Evolutionary conservation across 2,888 invertebrate species (phyloP), one percentile per base, ranked within the genome.

Genomic region (Drosophila anceps): DNA sequence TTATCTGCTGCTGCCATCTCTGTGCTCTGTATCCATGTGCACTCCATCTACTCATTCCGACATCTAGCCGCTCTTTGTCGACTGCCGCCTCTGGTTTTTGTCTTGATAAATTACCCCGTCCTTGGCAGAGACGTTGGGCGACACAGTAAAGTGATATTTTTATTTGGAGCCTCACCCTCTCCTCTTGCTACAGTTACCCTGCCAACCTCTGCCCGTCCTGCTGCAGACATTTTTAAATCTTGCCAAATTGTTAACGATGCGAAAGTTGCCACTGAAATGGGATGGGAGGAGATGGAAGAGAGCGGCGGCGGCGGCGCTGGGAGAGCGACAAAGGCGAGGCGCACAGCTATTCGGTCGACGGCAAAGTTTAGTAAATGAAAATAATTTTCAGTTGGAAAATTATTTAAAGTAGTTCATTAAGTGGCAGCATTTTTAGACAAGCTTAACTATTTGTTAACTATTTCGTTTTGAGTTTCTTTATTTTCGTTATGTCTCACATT

Each of bases 91-190:
- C 55, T 66, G 70, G 74, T 84, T 90, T 86, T 88, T 86, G 90
- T 86, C 86, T 90, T 90, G 86, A 86, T 86, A 86, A 86, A 90
- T 86, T 86, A 90, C 85, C 86, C 79, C 90, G 85, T 90, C 88
- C 88, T 88, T 90, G 90, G 85, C 84, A 69, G 80, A 69, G 84
- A 80, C 65, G 69, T 68, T 70, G 73, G 69, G 81, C 79, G 88
- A 85, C 90, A 90, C 70, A 79, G 85, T 82, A 86, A 86, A 90
- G 90, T 88, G 85, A 86, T 86, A 86, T 90, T 90, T 86, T 90
- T 90, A 85, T 84, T 84, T 79, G 79, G 78, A 73, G 59, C 31
- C 9, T 27, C 3, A 43, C n/a, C 39, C 7, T 10, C 44, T 10
- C 31, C 43, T 18, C 70, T 8, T 7, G n/a, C 24, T 24, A 10